phyloP scores from a whole-genome alignment of 2,797 vertebrate species.

The Hoplostethus mediterraneus region DNA sequence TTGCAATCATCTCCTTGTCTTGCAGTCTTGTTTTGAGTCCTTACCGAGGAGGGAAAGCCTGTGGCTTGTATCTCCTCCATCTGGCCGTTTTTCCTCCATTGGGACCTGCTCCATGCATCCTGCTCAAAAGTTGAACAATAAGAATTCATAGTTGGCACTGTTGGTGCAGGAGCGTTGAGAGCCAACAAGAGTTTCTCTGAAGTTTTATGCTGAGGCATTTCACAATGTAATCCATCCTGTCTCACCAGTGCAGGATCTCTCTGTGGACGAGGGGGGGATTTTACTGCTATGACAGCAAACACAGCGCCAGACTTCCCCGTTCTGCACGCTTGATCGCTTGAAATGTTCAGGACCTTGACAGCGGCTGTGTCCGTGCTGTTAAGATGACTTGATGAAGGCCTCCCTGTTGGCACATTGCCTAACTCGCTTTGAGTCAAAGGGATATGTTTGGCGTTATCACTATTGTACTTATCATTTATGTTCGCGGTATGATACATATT shows the following conservation, averaged over 20 bases:
- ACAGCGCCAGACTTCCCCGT: constrained; percentile 70
- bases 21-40: constrained; percentile 68
- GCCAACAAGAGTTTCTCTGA: constrained; percentile 72
- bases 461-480: constrained; percentile 14
- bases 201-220: constrained; percentile 11
- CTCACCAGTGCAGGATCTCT: constrained; percentile 18
- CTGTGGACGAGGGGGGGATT: constrained; percentile 60
- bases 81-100: constrained; percentile 62
- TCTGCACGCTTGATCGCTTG: constrained; percentile 56
- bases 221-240: constrained; percentile 5
- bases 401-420: constrained; percentile 7
- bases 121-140: constrained; percentile 29
- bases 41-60: constrained; percentile 72
- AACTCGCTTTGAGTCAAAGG: not conserved
- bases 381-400: not conserved
- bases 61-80: constrained; percentile 49
- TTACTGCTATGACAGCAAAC: constrained; percentile 80
- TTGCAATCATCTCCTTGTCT: constrained; percentile 78
- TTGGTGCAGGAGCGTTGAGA: constrained; percentile 60
- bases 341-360: constrained; percentile 71
- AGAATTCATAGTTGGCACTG: not conserved
- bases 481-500: constrained; percentile 37
- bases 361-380: constrained; percentile 50
- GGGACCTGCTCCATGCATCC: constrained; percentile 52
- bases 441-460: constrained; percentile 1